phyloP scores from a whole-genome alignment of 2,888 invertebrate genomes.

The Doris montereyensis region DNA sequence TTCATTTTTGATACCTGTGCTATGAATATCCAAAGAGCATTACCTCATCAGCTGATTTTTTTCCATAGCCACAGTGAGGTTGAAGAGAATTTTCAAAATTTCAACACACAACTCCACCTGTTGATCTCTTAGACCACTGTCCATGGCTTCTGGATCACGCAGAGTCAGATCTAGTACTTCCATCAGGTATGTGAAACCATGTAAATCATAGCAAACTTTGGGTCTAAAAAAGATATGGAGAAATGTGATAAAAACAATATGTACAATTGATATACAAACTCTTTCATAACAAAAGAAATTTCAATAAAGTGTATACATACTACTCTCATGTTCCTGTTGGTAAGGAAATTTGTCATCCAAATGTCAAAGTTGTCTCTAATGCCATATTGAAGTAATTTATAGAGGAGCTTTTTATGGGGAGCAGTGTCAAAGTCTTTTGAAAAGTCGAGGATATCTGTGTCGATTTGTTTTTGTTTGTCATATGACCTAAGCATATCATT shows the following conservation, averaged over 20 bases:
- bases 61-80: constrained; percentile 72
- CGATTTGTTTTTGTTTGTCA: no score
- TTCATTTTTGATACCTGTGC: no score
- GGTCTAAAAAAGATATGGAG: constrained; percentile 61
- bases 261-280: background rate
- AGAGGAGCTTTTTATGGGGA: no score
- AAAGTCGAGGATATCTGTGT: no score
- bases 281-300: no score
- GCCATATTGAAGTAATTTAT: no score
- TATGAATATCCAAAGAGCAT: no score
- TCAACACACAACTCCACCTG: constrained; percentile 74
- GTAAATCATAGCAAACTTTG: constrained; percentile 72
- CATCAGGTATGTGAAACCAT: constrained; percentile 74
- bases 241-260: background rate
- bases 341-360: no score
- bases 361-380: no score
- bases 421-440: no score
- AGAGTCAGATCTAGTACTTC: constrained; percentile 74
- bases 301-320: background rate
- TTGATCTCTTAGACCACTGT: constrained; percentile 64
- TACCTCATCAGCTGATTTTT: constrained; percentile 73
- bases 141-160: constrained; percentile 59
- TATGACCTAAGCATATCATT: no score
- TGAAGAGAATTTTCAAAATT: constrained; percentile 75
- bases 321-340: no score